Evolutionary conservation across 2,888 invertebrate genomes (phyloP).

Genomic region (Seladonia tumulorum): DNA sequence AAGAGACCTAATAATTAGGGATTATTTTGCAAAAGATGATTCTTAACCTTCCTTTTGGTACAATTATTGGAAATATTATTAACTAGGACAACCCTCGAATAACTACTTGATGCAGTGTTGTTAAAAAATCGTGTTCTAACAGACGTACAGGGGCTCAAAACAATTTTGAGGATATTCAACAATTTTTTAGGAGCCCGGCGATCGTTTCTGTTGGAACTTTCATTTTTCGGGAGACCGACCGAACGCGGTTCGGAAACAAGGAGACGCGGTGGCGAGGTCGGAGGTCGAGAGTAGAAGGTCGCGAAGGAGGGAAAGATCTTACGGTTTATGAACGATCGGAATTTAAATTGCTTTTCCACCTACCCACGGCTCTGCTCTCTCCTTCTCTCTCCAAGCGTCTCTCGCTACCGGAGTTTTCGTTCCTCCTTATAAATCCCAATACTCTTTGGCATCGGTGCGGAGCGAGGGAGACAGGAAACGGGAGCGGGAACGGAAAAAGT

Average conservation of each 20-base stretch:
- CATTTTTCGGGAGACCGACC: conserved; percentile 52
- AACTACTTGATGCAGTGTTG: no score
- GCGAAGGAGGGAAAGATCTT: conserved; percentile 65
- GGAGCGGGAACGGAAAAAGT: conserved; percentile 46
- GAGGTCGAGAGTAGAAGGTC: conserved; percentile 20
- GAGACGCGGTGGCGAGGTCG: conserved; percentile 9
- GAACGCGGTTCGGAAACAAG: conserved; percentile 42
- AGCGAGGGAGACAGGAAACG: conserved; percentile 27
- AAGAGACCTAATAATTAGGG: no score
- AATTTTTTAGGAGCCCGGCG: no score
- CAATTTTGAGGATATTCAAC: no score
- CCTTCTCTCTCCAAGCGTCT: neutral
- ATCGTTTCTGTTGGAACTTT: conserved; percentile 31
- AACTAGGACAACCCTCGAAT: no score
- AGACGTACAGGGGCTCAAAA: no score
- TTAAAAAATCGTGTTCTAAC: no score
- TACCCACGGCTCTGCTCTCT: conserved; percentile 21
- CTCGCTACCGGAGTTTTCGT: conserved; percentile 69
- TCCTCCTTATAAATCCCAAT: conserved; percentile 78
- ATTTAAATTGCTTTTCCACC: conserved; percentile 79
- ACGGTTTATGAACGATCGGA: conserved; percentile 79
- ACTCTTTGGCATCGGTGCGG: conserved; percentile 74
- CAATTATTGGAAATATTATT: no score
- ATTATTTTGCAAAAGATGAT: no score
- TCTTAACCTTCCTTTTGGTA: no score